Evolutionary conservation across 2,113 vertebrate genomes (phyloP).

Genomic region (Corvus moneduloides): DNA sequence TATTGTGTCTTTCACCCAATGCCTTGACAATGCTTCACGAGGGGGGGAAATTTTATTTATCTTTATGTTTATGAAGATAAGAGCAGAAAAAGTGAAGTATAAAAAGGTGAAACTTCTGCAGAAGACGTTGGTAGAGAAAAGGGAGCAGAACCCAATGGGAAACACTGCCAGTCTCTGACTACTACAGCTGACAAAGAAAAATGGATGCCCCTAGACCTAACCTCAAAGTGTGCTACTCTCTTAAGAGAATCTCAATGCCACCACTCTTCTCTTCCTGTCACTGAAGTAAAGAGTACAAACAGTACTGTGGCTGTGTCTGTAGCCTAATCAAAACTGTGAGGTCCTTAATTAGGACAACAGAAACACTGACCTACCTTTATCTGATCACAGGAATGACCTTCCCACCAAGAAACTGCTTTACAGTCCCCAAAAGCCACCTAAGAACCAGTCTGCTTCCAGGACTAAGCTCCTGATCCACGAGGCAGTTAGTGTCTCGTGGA

Average conservation of each 20-base stretch:
- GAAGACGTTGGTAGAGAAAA: not conserved
- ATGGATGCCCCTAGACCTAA: not conserved
- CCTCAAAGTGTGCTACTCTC: not conserved
- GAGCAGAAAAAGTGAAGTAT: not conserved
- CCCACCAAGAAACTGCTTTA: not conserved
- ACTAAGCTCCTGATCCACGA: not conserved
- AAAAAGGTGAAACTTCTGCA: not conserved
- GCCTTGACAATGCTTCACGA: not conserved
- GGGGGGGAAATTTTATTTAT: not conserved
- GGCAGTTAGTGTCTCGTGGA: not conserved
- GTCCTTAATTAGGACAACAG: not conserved
- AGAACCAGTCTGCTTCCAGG: not conserved
- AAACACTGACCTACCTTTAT: not conserved
- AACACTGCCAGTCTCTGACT: not conserved
- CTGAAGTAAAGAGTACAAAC: not conserved
- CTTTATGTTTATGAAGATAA: not conserved
- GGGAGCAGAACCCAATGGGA: not conserved
- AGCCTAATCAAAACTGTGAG: not conserved
- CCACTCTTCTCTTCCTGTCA: not conserved
- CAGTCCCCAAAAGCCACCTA: not conserved
- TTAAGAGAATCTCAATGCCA: not conserved
- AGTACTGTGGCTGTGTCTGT: not conserved
- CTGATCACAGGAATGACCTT: not conserved
- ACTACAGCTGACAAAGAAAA: not conserved
- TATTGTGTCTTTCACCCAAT: not conserved